Evolutionary conservation across 1,140 invertebrate genomes (phyloP), one percentile per base, ranked within the genome.

Genomic region (Dendroctonus valens): DNA sequence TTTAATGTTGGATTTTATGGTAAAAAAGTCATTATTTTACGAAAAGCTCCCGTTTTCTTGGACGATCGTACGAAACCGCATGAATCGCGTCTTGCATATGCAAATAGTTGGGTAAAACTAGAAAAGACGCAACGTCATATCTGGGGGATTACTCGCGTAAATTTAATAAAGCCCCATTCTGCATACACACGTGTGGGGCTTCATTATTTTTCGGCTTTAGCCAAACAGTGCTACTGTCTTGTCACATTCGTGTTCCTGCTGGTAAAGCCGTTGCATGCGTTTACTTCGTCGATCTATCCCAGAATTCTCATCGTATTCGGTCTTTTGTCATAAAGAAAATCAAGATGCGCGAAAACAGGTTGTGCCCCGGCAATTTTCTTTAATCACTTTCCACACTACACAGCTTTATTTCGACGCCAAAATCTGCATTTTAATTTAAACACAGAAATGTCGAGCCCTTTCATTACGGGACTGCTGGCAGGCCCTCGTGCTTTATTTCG

Each of bases 371-470:
- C 52, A 63, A 63, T 63, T 63, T 54, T 63, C 60, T 54, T 63
- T 63, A 63, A 63, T 63, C 60, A 63, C 60, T 53, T 63, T 63
- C 60, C 60, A 63, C 60, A 59, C 57, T 59, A 59, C 9, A 37
- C 60, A 40, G 60, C 51, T 63, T 63, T 54, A 63, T 63, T 63
- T 63, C 60, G 52, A 7, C 40, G 39, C 59, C 59, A 26, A 53
- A 63, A 63, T 63, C 60, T 63, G 60, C 60, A 63, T 63, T 63
- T 63, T 63, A 63, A 63, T 63, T 63, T 63, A 63, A 63, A 63
- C 42, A 46, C 60, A 12, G 14, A 54, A 55, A 54, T 15, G 50
- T 42, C 41, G 60, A 38, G 60, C 51, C 60, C 60, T 63, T 63
- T 63, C 52, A 53, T 54, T 63, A 54, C 14, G 15, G 41, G 37